Conservation (phyloP, 2,113 vertebrate species). For the Anolis carolinensis region DNA sequence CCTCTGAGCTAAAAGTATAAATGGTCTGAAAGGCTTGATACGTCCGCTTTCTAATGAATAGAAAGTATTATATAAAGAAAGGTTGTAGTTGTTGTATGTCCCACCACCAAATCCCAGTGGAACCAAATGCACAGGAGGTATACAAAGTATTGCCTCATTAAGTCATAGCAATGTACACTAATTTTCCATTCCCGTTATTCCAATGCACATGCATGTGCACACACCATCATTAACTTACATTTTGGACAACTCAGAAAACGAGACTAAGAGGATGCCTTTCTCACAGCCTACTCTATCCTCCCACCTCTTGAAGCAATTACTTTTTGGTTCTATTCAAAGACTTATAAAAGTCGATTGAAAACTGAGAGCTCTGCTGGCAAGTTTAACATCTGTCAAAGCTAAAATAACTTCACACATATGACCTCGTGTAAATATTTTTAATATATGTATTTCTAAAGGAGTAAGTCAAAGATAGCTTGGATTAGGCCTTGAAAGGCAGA, state of each 20-base stretch:
- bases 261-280: neutral
- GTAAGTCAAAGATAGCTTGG: conserved; percentile 53
- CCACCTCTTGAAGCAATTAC: neutral
- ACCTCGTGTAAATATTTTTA: conserved; percentile 23
- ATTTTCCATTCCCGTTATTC: neutral
- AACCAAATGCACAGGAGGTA: neutral
- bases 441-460: conserved; percentile 7
- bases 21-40: neutral
- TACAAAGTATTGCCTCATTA: neutral
- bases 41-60: neutral
- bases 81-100: neutral
- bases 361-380: conserved; percentile 19
- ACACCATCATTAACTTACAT: too few species aligned
- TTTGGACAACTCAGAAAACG: neutral
- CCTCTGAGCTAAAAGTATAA: too few species aligned
- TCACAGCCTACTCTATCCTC: neutral
- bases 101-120: neutral
- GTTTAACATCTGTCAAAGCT: conserved; percentile 32
- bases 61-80: neutral
- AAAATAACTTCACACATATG: conserved; percentile 41
- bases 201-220: too few species aligned
- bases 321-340: neutral
- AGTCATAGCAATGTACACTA: neutral
- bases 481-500: conserved; percentile 61
- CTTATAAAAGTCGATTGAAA: conserved; percentile 31